Evolutionary conservation across 1,140 invertebrate genomes (phyloP).

Genomic region (Diachasma alloeum): DNA sequence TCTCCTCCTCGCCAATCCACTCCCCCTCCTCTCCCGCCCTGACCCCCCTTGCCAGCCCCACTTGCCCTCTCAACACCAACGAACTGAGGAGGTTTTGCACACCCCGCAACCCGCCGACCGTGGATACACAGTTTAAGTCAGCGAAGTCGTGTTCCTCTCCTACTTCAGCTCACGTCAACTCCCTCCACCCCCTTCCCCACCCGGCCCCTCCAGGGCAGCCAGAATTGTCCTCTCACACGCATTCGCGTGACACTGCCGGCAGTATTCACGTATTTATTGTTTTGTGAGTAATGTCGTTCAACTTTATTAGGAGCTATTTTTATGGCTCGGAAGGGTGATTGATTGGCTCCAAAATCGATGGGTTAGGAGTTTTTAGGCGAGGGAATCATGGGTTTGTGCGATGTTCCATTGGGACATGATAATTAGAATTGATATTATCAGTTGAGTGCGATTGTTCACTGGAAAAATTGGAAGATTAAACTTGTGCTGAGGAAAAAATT

Average conservation of each 20-base stretch:
- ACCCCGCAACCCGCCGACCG: neutral
- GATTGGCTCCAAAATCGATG: too few species aligned
- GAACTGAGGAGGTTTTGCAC: too few species aligned
- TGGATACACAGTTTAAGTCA: neutral
- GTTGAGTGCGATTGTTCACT: too few species aligned
- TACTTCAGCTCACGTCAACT: neutral
- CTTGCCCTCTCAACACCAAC: constrained; percentile 11
- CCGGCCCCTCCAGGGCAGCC: too few species aligned
- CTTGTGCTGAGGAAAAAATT: too few species aligned
- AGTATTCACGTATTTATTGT: neutral
- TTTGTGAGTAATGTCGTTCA: neutral
- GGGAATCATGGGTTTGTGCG: too few species aligned
- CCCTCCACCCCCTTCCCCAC: neutral
- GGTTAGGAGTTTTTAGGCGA: too few species aligned
- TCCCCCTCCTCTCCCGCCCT: neutral
- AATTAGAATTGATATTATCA: too few species aligned
- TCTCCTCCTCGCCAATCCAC: constrained; percentile 15
- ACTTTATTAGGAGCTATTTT: neutral
- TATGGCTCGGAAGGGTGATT: too few species aligned
- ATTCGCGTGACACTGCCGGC: neutral
- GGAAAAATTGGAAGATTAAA: too few species aligned
- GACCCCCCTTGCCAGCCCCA: constrained; percentile 6
- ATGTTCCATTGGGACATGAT: too few species aligned
- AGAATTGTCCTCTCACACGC: neutral
- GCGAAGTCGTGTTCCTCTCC: neutral